Evolutionary conservation across 2,113 vertebrate genomes (phyloP), one percentile per base, ranked within the genome.

Genomic region (Ceyx melanurus): DNA sequence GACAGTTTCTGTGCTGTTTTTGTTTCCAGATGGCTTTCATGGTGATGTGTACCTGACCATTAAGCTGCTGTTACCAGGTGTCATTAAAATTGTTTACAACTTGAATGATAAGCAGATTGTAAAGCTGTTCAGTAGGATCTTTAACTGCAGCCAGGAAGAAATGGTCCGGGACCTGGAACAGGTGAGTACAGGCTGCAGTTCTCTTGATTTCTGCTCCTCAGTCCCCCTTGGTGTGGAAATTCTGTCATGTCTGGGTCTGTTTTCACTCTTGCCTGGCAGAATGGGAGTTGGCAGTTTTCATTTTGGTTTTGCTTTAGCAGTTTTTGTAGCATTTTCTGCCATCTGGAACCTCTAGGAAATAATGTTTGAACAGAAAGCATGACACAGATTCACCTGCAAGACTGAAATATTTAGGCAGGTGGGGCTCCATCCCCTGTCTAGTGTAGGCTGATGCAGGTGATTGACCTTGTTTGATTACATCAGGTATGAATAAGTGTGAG

Each of bases 41-140:
- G 99, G 99, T 15, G 98, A 99, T 15, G 96, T 99, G 14, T 99
- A 98, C 97, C 96, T 99, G 89, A 99, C 99, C 4, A 98, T 99
- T 94, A 99, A 99, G 94, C 95, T 99, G 94, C 98, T 99, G 28
- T 97, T 99, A 91, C 99, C 99, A 0, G 99, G 99, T 3, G 99
- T 99, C 46, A 96, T 99, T 60, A 99, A 99, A 96, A 99, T 98
- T 43, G 98, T 99, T 68, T 99, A 99, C 96, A 99, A 99, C 98
- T 98, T 99, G 85, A 99, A 99, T 1, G 99, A 99, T 97, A 99
- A 99, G 96, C 99, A 99, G 98, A 99, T 99, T 35, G 99, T 99
- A 33, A 99, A 99, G 94, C 98, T 99, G 62, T 99, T 99, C 92
- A 99, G 99, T 89, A 98, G 99, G 62, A 98, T 99, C 82, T 99